Base-by-base conservation (phyloP, 1,140 invertebrate species). In the Capitella teleta region DNA sequence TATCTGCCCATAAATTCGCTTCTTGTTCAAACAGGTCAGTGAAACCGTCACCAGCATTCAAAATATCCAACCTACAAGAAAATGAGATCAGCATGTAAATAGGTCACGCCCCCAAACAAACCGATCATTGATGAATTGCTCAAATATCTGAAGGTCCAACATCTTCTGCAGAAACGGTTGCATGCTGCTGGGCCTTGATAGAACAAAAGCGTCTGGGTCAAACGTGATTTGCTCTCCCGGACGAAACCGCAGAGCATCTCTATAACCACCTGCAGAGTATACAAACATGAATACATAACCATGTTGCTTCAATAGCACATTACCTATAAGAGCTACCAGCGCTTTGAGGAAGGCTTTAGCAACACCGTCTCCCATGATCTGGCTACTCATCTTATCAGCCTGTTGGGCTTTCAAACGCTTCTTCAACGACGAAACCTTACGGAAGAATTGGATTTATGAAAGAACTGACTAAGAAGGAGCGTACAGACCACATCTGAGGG, bases 1-100 rank as follows among this genome's bases (percentile, higher is more conserved):
- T 88, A 49, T 90, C 88, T 0, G 84, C 84, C 68, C 87, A 86
- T 47, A 81, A 77, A 56, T 83, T 86, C 16, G 85, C 84, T 72
- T 94, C 90, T 67, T 85, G 77, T 73, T 96, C 91, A 73, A 95
- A 95, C 64, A 92, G 85, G 69, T 96, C 91, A n/a, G 82, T 84
- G 63, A 90, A 90, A 1, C 87, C 87, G 34, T 83, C 53, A 21
- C 89, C 90, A 23, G 82, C 80, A 72, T 92, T 92, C 28, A 94
- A 76, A 75, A 91, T 82, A 54, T 88, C 83, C 55, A 95, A 72
- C 61, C 91, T 76, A n/a, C n/a, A n/a, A n/a, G n/a, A n/a, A n/a
- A n/a, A n/a, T n/a, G n/a, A n/a, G n/a, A n/a, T n/a, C n/a, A n/a
- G n/a, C n/a, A n/a, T n/a, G n/a, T n/a, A n/a, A n/a, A n/a, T n/a